Evolutionary conservation across 2,888 invertebrate species (phyloP), one percentile per base, ranked within the genome.

Genomic region (Nomada fucata): DNA sequence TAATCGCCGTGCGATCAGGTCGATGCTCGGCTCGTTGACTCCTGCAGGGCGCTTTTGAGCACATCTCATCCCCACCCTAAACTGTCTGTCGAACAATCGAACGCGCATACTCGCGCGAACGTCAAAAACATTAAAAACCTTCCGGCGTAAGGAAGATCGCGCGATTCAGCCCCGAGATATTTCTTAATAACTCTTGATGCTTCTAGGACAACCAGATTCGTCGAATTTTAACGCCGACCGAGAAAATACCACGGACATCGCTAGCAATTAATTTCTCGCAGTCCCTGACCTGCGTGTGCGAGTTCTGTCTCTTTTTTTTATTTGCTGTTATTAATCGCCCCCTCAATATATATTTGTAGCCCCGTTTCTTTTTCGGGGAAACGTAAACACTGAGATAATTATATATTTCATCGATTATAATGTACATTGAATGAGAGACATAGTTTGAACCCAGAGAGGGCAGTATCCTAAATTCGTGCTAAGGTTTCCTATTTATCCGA

Each of bases 131-230:
- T 72, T 44, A 47, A 59, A 53, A 64, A 23, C 20, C 26, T 23
- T 64, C 36, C 53, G 23, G 47, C 2, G 57, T 7, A 55, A 29
- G 20, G 53, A 65, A 42, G 67, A 70, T 29, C 69, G 55, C 29
- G 23, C 60, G 64, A 75, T 57, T 44, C 70, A 47, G 2, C 18
- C 20, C 52, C 7, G 13, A 52, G 55, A 76, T 75, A 79, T 82
- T 82, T 79, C 70, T 79, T 79, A 82, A 79, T 76, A 79, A 75
- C 20, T 63, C 55, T 42, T 29, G 64, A 61, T n/a, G 67, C 23
- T 64, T 60, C 53, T 47, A 44, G 50, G 44, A 9, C 53, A n/a
- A 52, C 10, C 20, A 52, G 42, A 53, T 64, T 67, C 81, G 36
- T 23, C 36, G 69, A 64, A 80, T 81, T 75, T 70, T 11, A 65